Evolutionary conservation across 2,113 vertebrate genomes (phyloP), one percentile per base, ranked within the genome.

Genomic region (Cheilinus undulatus): DNA sequence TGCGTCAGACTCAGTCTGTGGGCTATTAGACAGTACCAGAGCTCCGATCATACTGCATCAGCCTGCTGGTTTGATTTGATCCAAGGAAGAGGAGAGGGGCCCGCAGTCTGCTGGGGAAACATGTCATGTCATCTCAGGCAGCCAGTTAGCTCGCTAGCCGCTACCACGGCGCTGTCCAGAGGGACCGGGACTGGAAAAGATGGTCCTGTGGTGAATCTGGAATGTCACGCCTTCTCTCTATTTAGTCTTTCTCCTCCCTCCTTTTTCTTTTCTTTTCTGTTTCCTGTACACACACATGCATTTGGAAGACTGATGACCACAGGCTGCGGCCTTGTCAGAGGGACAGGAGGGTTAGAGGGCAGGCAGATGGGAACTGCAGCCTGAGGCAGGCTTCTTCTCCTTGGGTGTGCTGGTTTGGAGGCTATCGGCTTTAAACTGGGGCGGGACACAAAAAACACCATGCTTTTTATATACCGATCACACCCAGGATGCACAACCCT

Each of bases 1-100:
- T 63, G 75, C 69, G 38, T 84, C 83, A 79, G 68, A 45, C 52
- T 57, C 48, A 17, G 60, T 87, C 79, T 85, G 63, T 54, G 73
- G 84, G 71, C 78, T 80, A 80, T 86, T 76, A 78, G 61, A 82
- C 76, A 54, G 32, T 42, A 80, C 69, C 73, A 66, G 75, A 54
- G 83, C 81, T 80, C 63, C 67, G 68, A 78, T 89, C 88, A 78
- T 51, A 67, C 60, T 71, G 59, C 73, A 85, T 88, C 78, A 78
- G 65, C 49, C 73, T 75, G 71, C 59, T 80, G 76, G 75, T 80
- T 69, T 86, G 83, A 86, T 84, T 80, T 82, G 85, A 86, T 87
- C 59, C 76, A 26, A 34, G 42, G 48, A 43, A 19, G 38, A 74
- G 67, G 78, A 38, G 26, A 24, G 43, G 71, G 51, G 67, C 52